phyloP scores from a whole-genome alignment of 1,140 invertebrate species.

The Palaemon carinicauda region DNA sequence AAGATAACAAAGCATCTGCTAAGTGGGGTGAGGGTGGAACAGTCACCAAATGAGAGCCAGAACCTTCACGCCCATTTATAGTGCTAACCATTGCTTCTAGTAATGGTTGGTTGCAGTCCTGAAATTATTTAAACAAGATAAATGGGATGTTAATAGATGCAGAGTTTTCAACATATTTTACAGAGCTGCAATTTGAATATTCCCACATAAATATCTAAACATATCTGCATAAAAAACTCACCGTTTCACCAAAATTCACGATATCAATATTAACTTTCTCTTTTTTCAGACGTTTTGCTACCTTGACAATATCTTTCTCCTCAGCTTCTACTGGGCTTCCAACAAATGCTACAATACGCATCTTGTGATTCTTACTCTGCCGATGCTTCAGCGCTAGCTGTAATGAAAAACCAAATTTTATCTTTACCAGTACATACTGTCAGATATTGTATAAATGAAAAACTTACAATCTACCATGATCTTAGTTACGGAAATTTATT shows the following conservation, averaged over 20 bases:
- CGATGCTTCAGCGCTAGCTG: slow-evolving; percentile 96
- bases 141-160: neutral
- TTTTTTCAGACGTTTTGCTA: slow-evolving; percentile 98
- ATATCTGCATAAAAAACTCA: slow-evolving; percentile 60
- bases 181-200: neutral
- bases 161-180: neutral
- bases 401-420: neutral
- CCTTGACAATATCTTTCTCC: slow-evolving; percentile 92
- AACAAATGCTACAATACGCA: slow-evolving; percentile 98
- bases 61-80: slow-evolving; percentile 96
- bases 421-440: neutral
- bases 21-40: slow-evolving; percentile 94
- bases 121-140: slow-evolving; percentile 53
- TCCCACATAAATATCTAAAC: neutral
- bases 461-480: neutral
- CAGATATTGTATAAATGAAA: too few relatives aligned
- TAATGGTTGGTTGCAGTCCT: slow-evolving; percentile 74
- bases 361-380: slow-evolving; percentile 99
- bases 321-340: slow-evolving; percentile 94
- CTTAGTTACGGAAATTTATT: too few relatives aligned
- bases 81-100: slow-evolving; percentile 93
- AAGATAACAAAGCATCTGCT: slow-evolving; percentile 93
- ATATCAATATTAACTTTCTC: slow-evolving; percentile 99
- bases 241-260: slow-evolving; percentile 97
- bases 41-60: slow-evolving; percentile 91